A percentile compares a stretch with the other conserved stretches of the same genome.
Evolutionary conservation across 2,113 vertebrate species (phyloP).

Genomic region (Myrmophylax atrothorax): DNA sequence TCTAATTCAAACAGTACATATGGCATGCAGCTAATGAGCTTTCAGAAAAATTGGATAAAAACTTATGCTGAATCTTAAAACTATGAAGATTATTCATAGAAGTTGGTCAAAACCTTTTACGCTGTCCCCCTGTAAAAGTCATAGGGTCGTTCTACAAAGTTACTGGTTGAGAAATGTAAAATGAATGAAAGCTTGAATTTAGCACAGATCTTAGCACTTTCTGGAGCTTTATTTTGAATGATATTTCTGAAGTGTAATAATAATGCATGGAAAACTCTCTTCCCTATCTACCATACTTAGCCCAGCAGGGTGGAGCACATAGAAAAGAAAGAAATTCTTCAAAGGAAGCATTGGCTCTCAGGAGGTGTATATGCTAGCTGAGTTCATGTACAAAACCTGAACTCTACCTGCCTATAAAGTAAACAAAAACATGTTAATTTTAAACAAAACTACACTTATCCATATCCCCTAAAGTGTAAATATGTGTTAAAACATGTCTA

Average conservation of each 20-base stretch:
- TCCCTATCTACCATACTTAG: neutral
- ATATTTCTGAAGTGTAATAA: neutral
- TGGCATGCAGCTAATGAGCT: neutral
- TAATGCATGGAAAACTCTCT: neutral
- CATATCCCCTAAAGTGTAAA: constrained; percentile 32
- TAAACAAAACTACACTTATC: constrained; percentile 66
- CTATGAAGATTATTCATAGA: neutral
- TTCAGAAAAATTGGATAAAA: constrained; percentile 7
- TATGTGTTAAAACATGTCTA: constrained; percentile 43
- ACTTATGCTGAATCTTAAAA: neutral
- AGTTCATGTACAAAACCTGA: constrained; percentile 48
- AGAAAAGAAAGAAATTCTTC: constrained; percentile 55
- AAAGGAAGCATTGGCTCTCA: constrained; percentile 36
- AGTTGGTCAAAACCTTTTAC: neutral
- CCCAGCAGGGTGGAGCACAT: neutral
- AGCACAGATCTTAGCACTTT: neutral
- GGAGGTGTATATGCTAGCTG: constrained; percentile 9
- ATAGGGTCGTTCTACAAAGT: neutral
- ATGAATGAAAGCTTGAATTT: neutral
- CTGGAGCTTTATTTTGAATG: neutral
- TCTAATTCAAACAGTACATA: neutral
- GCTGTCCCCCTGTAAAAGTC: neutral
- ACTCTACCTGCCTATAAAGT: constrained; percentile 38
- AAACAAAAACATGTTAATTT: constrained; percentile 65
- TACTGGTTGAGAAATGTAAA: neutral